A percentile compares a stretch with the other conserved stretches of the same genome.
phyloP scores from a whole-genome alignment of 2,113 vertebrate species.

The Psittacus erithacus region DNA sequence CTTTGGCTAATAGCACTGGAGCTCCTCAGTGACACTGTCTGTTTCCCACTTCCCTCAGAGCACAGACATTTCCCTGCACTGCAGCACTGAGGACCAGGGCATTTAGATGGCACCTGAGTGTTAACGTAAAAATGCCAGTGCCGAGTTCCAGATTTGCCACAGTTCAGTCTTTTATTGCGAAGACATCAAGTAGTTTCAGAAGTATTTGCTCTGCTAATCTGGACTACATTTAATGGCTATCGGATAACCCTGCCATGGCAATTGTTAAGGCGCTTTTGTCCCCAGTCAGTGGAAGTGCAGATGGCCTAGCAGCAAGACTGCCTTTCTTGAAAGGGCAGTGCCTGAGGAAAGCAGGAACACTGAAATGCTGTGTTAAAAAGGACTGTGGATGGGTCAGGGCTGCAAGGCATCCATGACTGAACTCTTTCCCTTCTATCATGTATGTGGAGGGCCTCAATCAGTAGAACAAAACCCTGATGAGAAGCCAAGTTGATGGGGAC shows the following conservation, averaged over 20 bases:
- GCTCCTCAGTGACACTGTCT: rapidly evolving
- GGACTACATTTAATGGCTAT: constrained; percentile 64
- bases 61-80: background rate
- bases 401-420: background rate
- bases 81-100: background rate
- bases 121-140: rapidly evolving
- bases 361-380: background rate
- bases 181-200: constrained; percentile 38
- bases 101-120: constrained; percentile 18
- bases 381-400: background rate
- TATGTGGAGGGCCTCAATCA: rapidly evolving
- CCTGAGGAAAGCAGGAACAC: background rate
- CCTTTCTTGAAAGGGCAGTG: background rate
- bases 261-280: background rate
- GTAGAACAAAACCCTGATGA: background rate
- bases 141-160: constrained; percentile 40
- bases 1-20: background rate
- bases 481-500: background rate
- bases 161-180: background rate
- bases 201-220: constrained; percentile 48
- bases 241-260: background rate
- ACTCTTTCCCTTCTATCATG: background rate
- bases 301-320: background rate
- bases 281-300: background rate
- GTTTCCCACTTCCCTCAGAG: rapidly evolving